Percentiles rank a stretch among this genome's conserved stretches.
Evolutionary conservation across 2,113 vertebrate genomes (phyloP).

Genomic region (Pelecanus crispus): DNA sequence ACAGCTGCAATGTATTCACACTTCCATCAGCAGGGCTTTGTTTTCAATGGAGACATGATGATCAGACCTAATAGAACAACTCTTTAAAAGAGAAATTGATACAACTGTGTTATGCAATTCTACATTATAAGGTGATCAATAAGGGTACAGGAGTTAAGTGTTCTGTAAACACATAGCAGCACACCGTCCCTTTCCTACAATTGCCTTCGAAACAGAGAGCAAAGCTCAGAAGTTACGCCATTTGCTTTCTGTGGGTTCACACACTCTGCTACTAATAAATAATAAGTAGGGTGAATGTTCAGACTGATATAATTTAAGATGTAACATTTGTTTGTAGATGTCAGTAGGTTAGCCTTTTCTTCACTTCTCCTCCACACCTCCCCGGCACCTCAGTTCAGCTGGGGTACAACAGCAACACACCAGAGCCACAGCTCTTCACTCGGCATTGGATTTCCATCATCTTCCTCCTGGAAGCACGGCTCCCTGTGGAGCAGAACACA

Average conservation of each 20-base stretch:
- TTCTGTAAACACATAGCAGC: neutral
- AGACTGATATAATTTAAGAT: neutral
- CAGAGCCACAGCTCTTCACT: neutral
- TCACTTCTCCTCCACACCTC: neutral
- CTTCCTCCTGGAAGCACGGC: neutral
- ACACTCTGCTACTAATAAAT: neutral
- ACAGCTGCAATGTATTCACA: accelerated
- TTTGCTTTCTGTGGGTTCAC: neutral
- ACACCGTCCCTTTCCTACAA: neutral
- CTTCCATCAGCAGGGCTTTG: neutral
- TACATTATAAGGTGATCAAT: neutral
- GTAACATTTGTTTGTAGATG: neutral
- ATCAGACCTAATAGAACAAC: neutral
- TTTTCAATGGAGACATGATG: neutral
- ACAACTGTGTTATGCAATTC: neutral
- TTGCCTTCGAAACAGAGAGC: neutral
- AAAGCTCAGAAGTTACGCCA: neutral
- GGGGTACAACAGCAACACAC: neutral
- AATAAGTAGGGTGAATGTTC: neutral
- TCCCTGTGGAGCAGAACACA: neutral
- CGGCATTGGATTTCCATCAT: neutral
- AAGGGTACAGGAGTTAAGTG: neutral
- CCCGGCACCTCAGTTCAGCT: neutral
- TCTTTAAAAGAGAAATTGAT: neutral
- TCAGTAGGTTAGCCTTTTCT: neutral